Evolutionary conservation across 2,113 vertebrate genomes (phyloP), one percentile per base, ranked within the genome.

Genomic region (Vimba vimba): DNA sequence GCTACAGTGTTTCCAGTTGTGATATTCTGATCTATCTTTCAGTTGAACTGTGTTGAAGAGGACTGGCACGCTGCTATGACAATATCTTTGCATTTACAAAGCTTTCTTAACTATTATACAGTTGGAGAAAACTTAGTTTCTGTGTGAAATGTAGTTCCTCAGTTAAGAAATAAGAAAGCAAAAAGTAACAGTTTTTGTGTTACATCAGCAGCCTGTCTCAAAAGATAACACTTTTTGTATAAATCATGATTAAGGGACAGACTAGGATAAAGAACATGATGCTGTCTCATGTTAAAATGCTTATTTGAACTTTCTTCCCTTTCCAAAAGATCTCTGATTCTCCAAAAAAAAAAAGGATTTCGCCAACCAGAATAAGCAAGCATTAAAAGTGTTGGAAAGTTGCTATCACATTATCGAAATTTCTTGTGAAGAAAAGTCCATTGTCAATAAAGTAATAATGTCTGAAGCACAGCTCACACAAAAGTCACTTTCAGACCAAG

Each of bases 161-260:
- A 57, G 55, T 57, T 21, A 57, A 57, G 55, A 57, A 21, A 57
- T 8, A 57, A 57, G 55, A 57, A 21, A 57, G 19, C 15, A 4
- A 55, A 55, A 52, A 52, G 10, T 2, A 17, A 52, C 6, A 4
- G 2, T 19, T 55, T 55, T 7, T 55, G 17, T 7, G 39, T 71
- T 71, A 43, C 68, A 71, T 71, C 68, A 43, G 68, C 68, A 71
- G 68, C 30, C 66, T 36, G 66, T 71, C 68, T 71, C 19, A 12
- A 71, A 71, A 23, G 36, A 71, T 69, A 71, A 71, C 68, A 23
- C 68, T 43, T 43, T 23, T 23, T 43, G 36, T 71, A 21, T 71
- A 71, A 6, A 71, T 71, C 10, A 6, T 71, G 68, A 43, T 71
- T 71, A 23, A 3, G 36, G 10, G 23, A 71, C 12, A 71, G 36